A percentile compares a stretch with the other conserved stretches of the same genome.
Evolutionary conservation across 1,140 invertebrate species (phyloP).

Genomic region (Drosophila elegans): DNA sequence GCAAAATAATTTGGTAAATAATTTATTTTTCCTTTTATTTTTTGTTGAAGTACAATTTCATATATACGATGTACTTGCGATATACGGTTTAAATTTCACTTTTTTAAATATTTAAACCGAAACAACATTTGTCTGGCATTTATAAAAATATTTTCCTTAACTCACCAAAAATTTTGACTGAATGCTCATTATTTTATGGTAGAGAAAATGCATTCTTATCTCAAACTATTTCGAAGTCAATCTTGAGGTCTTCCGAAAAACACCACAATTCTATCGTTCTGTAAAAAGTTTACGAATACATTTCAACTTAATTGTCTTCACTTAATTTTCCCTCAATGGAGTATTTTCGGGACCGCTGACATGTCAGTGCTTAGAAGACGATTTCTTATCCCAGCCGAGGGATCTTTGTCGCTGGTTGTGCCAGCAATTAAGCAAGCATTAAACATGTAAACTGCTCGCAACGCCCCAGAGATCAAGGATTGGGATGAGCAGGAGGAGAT

Average conservation of each 20-base stretch:
- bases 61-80: no score
- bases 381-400: slow-evolving; percentile 36
- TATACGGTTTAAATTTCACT: no score
- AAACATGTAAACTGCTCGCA: slow-evolving; percentile 74
- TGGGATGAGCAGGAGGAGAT: slow-evolving; percentile 2
- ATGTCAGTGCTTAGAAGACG: slow-evolving; percentile 27
- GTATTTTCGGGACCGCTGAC: slow-evolving; percentile 15
- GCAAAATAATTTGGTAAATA: no score
- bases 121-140: no score
- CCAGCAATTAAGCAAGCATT: slow-evolving; percentile 70
- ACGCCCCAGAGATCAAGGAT: slow-evolving; percentile 62
- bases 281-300: not conserved
- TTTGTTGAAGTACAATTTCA: no score
- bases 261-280: not conserved
- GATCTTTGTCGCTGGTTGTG: slow-evolving; percentile 22
- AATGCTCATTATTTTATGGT: no score
- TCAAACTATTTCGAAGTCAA: not conserved
- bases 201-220: not conserved
- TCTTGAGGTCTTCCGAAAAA: no score
- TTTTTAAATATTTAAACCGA: no score
- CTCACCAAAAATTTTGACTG: no score
- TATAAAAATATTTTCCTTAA: no score
- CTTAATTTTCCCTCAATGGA: slow-evolving; percentile 1
- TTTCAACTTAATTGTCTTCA: slow-evolving; percentile 3
- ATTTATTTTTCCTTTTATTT: no score